Evolutionary conservation across 2,113 vertebrate genomes (phyloP).

Genomic region (Cynoglossus semilaevis): DNA sequence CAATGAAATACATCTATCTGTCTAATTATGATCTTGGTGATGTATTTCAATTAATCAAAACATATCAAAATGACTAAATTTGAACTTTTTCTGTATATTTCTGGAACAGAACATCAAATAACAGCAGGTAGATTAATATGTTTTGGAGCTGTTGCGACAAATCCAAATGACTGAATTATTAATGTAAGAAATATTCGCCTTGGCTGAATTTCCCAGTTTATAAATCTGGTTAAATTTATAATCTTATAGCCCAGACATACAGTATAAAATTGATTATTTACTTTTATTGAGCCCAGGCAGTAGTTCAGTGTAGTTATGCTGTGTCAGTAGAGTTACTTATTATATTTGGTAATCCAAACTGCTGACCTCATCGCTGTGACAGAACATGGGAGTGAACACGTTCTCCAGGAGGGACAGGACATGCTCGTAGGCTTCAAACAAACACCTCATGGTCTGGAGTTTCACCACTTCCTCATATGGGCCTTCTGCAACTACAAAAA

Average conservation of each 20-base stretch:
- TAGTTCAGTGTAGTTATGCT: background rate
- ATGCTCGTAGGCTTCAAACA: slow-evolving; percentile 97
- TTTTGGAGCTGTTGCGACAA: too few relatives aligned
- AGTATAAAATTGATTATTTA: background rate
- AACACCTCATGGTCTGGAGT: slow-evolving; percentile 93
- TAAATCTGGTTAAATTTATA: too few relatives aligned
- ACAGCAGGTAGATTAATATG: too few relatives aligned
- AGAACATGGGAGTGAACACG: slow-evolving; percentile 97
- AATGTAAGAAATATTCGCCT: too few relatives aligned
- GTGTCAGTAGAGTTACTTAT: background rate
- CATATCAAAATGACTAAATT: too few relatives aligned
- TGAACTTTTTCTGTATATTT: too few relatives aligned
- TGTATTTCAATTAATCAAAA: too few relatives aligned
- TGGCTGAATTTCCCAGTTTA: too few relatives aligned
- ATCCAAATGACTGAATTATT: too few relatives aligned
- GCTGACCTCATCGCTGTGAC: slow-evolving; percentile 93
- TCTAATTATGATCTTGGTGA: too few relatives aligned
- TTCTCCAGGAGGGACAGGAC: slow-evolving; percentile 95
- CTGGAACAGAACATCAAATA: too few relatives aligned
- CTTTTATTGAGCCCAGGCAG: background rate
- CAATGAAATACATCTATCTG: too few relatives aligned
- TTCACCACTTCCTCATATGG: slow-evolving; percentile 88
- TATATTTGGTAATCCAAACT: background rate
- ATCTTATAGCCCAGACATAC: background rate
- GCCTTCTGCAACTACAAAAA: slow-evolving; percentile 86